Percentiles rank a stretch among this genome's conserved stretches.
Evolutionary conservation across 2,888 invertebrate species (phyloP).

Genomic region (Epinotia demarniana): DNA sequence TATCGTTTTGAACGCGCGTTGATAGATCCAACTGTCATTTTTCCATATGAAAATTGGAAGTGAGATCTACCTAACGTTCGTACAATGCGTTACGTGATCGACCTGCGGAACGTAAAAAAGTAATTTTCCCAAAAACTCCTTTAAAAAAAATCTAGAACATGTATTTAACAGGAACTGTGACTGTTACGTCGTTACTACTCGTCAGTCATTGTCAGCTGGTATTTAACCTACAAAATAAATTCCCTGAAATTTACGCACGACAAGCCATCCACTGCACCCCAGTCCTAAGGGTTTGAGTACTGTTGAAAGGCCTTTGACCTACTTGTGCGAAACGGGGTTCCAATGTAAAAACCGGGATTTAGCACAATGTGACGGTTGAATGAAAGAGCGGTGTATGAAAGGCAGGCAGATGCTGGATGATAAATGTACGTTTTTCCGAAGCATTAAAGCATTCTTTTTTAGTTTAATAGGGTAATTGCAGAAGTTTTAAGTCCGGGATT

Average conservation of each 20-base stretch:
- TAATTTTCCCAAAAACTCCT: too few species aligned
- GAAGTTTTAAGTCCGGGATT: background rate
- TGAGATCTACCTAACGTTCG: too few species aligned
- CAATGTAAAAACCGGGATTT: conserved; percentile 1
- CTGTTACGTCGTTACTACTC: too few species aligned
- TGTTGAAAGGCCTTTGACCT: conserved; percentile 34
- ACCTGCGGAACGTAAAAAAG: too few species aligned
- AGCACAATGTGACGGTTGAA: conserved; percentile 11
- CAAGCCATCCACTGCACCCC: background rate
- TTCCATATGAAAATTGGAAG: too few species aligned
- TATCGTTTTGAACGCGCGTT: too few species aligned
- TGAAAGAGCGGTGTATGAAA: conserved; percentile 10
- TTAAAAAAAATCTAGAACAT: too few species aligned
- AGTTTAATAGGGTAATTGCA: background rate
- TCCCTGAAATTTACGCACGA: background rate
- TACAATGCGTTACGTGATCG: too few species aligned
- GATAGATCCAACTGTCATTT: too few species aligned
- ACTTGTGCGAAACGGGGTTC: conserved; percentile 20
- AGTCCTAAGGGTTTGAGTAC: background rate
- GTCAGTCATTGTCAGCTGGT: too few species aligned
- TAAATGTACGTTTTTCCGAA: conserved; percentile 11
- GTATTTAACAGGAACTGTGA: too few species aligned
- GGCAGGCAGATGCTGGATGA: background rate
- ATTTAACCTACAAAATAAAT: background rate
- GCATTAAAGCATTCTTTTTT: background rate